These are phyloP conservation scores for Heliconius ethilla DNA, from an alignment of 2,888 invertebrate genomes.

Conservation along the genomic window DNA sequence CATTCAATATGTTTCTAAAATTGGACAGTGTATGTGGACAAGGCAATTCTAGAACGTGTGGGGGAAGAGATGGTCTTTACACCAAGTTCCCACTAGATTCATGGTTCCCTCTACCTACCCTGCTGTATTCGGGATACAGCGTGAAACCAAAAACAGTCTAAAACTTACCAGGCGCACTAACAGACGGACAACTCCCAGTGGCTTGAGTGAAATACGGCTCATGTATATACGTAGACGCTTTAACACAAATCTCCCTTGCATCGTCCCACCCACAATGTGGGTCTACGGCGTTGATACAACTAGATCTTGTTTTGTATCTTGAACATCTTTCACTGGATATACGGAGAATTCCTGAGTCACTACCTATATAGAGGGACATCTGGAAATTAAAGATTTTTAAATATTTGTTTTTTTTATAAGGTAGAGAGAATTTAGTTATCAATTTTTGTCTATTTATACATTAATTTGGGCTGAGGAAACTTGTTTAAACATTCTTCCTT, in stretches of 20 bases:
- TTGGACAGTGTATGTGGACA: too few relatives aligned
- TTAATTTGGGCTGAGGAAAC: too few relatives aligned
- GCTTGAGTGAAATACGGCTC: conserved; percentile 91
- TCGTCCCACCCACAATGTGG: too few relatives aligned
- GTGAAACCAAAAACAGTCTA: background rate
- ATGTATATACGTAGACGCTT: conserved; percentile 79
- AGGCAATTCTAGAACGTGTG: too few relatives aligned
- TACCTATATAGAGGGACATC: conserved; percentile 90
- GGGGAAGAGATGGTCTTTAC: too few relatives aligned
- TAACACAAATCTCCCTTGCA: conserved; percentile 86
- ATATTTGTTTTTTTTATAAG: too few relatives aligned
- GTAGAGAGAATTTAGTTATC: too few relatives aligned
- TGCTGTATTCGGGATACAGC: background rate
- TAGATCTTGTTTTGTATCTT: conserved; percentile 85
- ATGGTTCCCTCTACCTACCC: background rate
- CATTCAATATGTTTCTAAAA: too few relatives aligned
- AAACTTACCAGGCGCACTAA: conserved; percentile 44
- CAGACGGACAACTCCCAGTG: conserved; percentile 70
- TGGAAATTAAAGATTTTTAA: too few relatives aligned
- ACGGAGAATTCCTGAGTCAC: conserved; percentile 85
- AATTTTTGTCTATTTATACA: too few relatives aligned
- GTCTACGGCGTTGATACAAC: conserved; percentile 93
- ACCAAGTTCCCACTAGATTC: background rate
- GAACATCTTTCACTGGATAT: conserved; percentile 90
- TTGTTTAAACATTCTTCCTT: too few relatives aligned